A percentile compares a stretch with the other conserved stretches of the same genome.
Evolutionary conservation across 2,113 vertebrate genomes (phyloP).

Genomic region (Tinamus guttatus): DNA sequence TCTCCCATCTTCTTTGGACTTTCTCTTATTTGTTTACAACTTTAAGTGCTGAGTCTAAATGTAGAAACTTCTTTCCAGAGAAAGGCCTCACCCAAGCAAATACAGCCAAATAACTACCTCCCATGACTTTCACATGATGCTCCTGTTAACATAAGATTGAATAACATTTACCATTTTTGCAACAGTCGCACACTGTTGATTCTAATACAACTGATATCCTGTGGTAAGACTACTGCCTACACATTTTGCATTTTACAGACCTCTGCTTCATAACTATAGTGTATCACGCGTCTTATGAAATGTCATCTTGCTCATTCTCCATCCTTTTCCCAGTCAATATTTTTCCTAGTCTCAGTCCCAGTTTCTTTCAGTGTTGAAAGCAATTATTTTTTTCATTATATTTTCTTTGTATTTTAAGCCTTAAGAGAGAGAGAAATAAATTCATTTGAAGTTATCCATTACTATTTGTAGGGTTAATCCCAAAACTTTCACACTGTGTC

Average conservation of each 20-base stretch:
- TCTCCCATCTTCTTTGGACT: neutral
- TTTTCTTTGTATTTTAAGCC: neutral
- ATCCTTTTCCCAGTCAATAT: neutral
- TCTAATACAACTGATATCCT: neutral
- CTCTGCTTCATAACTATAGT: neutral
- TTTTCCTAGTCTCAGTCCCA: neutral
- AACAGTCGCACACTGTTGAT: neutral
- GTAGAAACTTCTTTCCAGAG: neutral
- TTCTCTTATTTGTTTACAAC: neutral
- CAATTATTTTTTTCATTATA: neutral
- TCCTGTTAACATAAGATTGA: neutral
- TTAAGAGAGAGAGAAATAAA: neutral
- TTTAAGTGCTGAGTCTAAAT: neutral
- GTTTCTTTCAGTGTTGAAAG: neutral
- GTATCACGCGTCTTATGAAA: neutral
- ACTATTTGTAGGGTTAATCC: neutral
- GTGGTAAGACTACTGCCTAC: neutral
- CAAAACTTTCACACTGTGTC: neutral
- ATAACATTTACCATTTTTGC: neutral
- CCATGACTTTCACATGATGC: neutral
- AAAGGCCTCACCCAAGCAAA: neutral
- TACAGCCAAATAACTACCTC: neutral
- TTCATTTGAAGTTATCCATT: neutral
- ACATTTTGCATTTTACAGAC: neutral
- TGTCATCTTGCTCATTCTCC: neutral